Conservation (phyloP, 2,888 invertebrate genomes). For the Drosophila fungiperda region DNA sequence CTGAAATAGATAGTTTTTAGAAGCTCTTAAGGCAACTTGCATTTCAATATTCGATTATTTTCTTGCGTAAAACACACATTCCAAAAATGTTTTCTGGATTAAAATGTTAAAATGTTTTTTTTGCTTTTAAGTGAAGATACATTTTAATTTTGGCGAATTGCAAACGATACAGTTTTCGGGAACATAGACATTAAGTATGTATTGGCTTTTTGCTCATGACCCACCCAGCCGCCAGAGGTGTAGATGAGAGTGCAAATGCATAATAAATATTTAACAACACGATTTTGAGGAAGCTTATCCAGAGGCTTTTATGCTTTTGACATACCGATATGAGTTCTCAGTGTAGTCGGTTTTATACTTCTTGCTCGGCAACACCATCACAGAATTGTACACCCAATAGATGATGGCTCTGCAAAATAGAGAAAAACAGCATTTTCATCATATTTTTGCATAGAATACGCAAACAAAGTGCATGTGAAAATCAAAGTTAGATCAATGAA, state of each 20-base stretch:
- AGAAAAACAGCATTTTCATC: conserved; percentile 20
- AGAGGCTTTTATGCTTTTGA: conserved; percentile 20
- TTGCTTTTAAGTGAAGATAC: background rate
- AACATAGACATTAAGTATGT: conserved; percentile 16
- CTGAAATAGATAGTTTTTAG: background rate
- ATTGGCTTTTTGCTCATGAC: conserved; percentile 10
- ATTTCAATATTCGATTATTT: background rate
- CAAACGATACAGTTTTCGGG: conserved; percentile 3
- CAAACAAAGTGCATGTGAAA: conserved; percentile 24
- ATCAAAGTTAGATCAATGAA: conserved; percentile 9
- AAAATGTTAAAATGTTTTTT: background rate
- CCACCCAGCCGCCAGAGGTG: conserved; percentile 44
- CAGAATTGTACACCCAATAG: conserved; percentile 96
- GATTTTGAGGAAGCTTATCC: conserved; percentile 9
- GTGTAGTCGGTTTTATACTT: conserved; percentile 93
- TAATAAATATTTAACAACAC: conserved; percentile 72
- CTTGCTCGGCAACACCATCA: conserved; percentile 95
- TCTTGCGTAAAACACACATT: background rate
- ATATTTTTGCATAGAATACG: conserved; percentile 17
- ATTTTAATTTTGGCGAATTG: conserved; percentile 1
- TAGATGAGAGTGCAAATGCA: conserved; percentile 62
- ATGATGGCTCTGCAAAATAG: conserved; percentile 90
- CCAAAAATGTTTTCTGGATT: background rate
- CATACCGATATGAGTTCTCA: conserved; percentile 92
- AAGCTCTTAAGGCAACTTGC: background rate